Base-by-base conservation (phyloP, 2,113 vertebrate species). In the Beaufortia kweichowensis region DNA sequence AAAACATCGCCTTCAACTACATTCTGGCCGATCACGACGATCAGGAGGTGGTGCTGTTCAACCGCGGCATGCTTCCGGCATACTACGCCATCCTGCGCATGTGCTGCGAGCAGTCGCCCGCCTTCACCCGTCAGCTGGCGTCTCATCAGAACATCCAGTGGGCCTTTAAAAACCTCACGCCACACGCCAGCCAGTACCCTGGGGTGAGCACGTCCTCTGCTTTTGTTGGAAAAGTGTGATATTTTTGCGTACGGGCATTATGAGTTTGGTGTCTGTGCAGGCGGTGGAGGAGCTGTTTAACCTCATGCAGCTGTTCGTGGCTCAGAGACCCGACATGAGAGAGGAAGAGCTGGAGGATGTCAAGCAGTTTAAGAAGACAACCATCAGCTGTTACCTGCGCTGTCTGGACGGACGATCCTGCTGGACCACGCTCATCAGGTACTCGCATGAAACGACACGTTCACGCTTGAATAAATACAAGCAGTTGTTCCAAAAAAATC, bases 1-100 rank as follows among this genome's bases (percentile, higher is more conserved):
- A 98, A 91, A 99, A 99, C 94, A 99, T 99, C 85, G 97, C 97
- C 90, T 99, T 99, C 91, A 99, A 99, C 92, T 99, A 99, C 94
- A 99, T 99, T 90, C 93, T 99, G 59, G 97, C 97, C 0, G 97
- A 99, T 90, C 97, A 99, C 50, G 97, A 99, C 39, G 97, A 99
- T 90, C 97, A 99, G 93, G 97, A 99, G 87, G 97, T 99, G 92
- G 97, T 99, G 90, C 96, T 99, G 60, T 99, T 99, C 86, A 99
- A 99, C 90, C 95, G 97, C 0, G 94, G 96, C 83, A 99, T 99
- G 97, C 94, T 99, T 78, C 97, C 97, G 26, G 97, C 97, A 72
- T 99, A 99, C 87, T 99, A 99, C 0, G 97, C 97, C 88, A 98
- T 98, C 91, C 93, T 99, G 90, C 94, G 97, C 79, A 94, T 99